A percentile compares a stretch with the other conserved stretches of the same genome.
These are phyloP conservation scores for Arctopsyche grandis DNA, from an alignment of 1,140 invertebrate genomes.

Conservation along the genomic window DNA sequence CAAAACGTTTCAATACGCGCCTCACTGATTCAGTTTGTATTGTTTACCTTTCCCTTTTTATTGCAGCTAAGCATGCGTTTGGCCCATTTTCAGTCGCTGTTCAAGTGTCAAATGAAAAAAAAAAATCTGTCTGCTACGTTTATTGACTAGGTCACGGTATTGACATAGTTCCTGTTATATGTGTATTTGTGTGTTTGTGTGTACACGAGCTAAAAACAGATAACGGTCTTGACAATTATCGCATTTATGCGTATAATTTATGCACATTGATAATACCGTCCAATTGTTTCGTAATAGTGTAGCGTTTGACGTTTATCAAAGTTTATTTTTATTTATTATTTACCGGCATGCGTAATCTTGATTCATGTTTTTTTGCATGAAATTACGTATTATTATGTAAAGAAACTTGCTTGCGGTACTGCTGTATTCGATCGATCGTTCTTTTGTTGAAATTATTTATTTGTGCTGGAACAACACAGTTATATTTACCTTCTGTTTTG, in stretches of 20 bases:
- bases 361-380: no score
- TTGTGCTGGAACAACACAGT: no score
- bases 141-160: constrained; percentile 37
- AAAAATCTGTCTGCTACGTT: constrained; percentile 18
- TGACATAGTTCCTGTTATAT: constrained; percentile 24
- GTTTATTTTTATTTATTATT: not conserved
- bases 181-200: not conserved
- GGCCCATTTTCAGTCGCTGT: constrained; percentile 17
- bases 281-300: constrained; percentile 10
- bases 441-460: no score
- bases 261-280: not conserved
- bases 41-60: constrained; percentile 35
- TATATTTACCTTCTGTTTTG: no score
- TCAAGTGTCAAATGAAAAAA: constrained; percentile 30
- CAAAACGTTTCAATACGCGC: constrained; percentile 1
- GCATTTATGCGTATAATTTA: constrained; percentile 10
- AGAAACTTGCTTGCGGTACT: no score
- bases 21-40: not conserved
- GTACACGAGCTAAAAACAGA: constrained; percentile 2
- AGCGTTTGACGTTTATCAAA: no score
- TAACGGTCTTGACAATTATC: constrained; percentile 27
- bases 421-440: no score
- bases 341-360: constrained; percentile 2
- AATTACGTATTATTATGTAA: no score
- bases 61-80: constrained; percentile 13